These are phyloP conservation scores for Melanophora roralis DNA, from an alignment of 2,888 invertebrate genomes.

Conservation along the genomic window DNA sequence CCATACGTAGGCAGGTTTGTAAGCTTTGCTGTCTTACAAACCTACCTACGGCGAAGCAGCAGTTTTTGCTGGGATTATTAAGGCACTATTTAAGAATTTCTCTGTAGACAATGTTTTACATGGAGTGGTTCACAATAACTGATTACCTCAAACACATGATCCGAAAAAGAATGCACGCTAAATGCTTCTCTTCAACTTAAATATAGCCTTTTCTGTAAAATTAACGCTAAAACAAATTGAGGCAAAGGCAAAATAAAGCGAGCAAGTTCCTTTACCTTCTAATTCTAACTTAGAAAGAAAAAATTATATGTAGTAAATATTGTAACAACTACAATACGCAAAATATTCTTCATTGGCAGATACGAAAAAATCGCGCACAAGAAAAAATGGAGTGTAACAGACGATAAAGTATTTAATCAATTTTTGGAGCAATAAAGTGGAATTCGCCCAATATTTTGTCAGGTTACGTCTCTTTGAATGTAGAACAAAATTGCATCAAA, in stretches of 20 bases:
- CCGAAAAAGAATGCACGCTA: background rate
- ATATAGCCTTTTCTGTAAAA: slow-evolving; percentile 19
- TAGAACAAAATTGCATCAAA: background rate
- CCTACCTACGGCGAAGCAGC: no score
- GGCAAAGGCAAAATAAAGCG: slow-evolving; percentile 14
- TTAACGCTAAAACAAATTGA: slow-evolving; percentile 20
- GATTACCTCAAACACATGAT: slow-evolving; percentile 32
- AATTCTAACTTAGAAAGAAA: slow-evolving; percentile 7
- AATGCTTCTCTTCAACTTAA: slow-evolving; percentile 30
- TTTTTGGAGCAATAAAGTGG: no score
- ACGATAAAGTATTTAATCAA: no score
- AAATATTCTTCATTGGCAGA: slow-evolving; percentile 21
- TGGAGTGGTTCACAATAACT: slow-evolving; percentile 20
- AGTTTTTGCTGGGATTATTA: no score
- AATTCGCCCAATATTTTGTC: slow-evolving; percentile 30
- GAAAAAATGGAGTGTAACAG: no score
- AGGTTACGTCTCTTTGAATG: slow-evolving; percentile 6
- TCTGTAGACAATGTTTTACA: slow-evolving; percentile 24
- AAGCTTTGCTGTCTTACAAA: no score
- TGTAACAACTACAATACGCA: slow-evolving; percentile 4
- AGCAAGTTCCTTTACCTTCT: slow-evolving; percentile 8
- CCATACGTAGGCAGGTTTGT: no score
- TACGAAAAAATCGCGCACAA: slow-evolving; percentile 11
- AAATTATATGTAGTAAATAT: slow-evolving; percentile 10
- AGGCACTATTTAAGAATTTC: slow-evolving; percentile 22